These are phyloP conservation scores for Exaiptasia diaphana DNA, from an alignment of 64 coral and sea anemone genomes.

Conservation along the genomic window DNA sequence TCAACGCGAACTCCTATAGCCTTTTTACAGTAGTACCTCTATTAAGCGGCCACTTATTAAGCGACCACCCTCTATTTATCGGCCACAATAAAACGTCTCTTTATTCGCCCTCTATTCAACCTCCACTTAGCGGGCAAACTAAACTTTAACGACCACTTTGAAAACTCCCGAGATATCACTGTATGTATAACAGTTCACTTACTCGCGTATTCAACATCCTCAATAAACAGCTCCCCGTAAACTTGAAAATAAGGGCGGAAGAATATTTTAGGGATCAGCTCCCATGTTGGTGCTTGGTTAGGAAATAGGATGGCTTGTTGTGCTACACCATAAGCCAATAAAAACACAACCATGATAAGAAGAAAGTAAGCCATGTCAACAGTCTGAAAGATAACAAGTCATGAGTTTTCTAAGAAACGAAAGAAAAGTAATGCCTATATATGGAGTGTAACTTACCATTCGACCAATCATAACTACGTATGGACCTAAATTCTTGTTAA, in stretches of 20 bases:
- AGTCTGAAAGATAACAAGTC: conserved; percentile 32
- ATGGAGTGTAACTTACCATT: conserved; percentile 50
- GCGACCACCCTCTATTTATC: too few relatives aligned
- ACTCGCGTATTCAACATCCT: conserved; percentile 14
- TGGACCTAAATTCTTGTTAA: conserved; percentile 79
- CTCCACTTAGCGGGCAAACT: too few relatives aligned
- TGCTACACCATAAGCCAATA: conserved; percentile 78
- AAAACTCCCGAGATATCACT: too few relatives aligned
- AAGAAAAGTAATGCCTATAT: background rate
- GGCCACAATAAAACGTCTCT: background rate
- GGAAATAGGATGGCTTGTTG: conserved; percentile 78
- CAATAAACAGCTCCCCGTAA: conserved; percentile 81
- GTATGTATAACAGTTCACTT: background rate
- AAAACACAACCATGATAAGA: conserved; percentile 76
- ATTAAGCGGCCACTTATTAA: too few relatives aligned
- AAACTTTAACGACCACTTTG: too few relatives aligned
- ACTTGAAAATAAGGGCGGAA: conserved; percentile 84
- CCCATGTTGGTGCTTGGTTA: conserved; percentile 44
- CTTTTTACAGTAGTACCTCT: too few relatives aligned
- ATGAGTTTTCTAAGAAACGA: background rate
- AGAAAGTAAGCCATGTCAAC: conserved; percentile 81
- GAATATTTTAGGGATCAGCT: conserved; percentile 52
- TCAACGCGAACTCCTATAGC: too few relatives aligned
- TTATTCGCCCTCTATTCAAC: too few relatives aligned
- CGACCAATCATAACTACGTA: conserved; percentile 91